These are phyloP conservation scores for Datnioides undecimradiatus DNA, from an alignment of 2,113 vertebrate species.

Conservation along the genomic window DNA sequence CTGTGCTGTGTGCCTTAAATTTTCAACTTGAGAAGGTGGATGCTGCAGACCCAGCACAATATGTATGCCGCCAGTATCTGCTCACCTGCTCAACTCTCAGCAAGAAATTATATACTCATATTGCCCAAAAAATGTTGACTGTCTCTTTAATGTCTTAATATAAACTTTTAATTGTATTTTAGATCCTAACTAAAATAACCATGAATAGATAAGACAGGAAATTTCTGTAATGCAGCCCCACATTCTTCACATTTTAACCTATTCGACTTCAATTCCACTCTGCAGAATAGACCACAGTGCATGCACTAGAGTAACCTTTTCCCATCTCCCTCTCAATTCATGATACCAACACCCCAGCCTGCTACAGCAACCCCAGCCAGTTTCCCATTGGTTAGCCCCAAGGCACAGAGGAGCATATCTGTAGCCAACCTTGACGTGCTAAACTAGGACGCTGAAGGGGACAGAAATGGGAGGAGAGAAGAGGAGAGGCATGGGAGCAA, in stretches of 20 bases:
- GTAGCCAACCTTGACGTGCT: constrained; percentile 86
- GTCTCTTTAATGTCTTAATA: not conserved
- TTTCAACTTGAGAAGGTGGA: not conserved
- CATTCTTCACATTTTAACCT: not conserved
- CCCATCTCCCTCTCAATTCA: constrained; percentile 58
- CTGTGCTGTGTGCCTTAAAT: no score
- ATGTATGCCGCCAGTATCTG: not conserved
- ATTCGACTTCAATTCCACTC: constrained; percentile 4
- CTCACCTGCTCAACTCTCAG: not conserved
- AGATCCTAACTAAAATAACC: not conserved
- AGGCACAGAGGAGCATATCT: constrained; percentile 81
- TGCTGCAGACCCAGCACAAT: not conserved
- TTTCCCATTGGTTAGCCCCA: constrained; percentile 82
- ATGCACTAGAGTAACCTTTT: constrained; percentile 55
- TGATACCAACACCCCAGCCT: constrained; percentile 71
- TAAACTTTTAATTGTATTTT: not conserved
- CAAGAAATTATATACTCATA: not conserved
- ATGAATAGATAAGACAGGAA: not conserved
- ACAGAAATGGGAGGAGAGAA: constrained; percentile 79
- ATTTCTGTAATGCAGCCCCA: constrained; percentile 2
- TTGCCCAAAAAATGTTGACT: not conserved
- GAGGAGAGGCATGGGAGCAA: constrained; percentile 59
- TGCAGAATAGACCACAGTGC: constrained; percentile 41
- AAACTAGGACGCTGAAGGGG: constrained; percentile 86
- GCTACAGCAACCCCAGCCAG: constrained; percentile 72